Evolutionary conservation across 2,113 vertebrate species (phyloP).

Genomic region (Talpa occidentalis): DNA sequence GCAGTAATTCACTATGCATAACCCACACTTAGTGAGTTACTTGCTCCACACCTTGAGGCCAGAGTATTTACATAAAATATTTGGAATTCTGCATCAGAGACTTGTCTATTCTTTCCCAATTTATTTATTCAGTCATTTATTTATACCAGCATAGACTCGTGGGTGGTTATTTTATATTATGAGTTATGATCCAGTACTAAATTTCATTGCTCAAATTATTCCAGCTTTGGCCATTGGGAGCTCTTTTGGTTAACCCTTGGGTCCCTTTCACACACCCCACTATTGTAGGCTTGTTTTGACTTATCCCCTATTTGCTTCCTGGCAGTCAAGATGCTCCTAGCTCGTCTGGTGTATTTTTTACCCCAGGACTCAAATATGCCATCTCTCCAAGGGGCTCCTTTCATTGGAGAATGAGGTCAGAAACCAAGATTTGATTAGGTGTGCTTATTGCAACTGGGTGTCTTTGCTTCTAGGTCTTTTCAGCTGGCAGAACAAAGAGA

Average conservation of each 20-base stretch:
- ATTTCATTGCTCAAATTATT: not conserved
- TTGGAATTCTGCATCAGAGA: not conserved
- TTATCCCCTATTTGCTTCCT: not conserved
- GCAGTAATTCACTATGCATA: not conserved
- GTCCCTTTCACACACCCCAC: not conserved
- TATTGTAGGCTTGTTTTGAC: too few relatives aligned
- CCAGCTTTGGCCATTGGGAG: not conserved
- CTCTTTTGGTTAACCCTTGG: not conserved
- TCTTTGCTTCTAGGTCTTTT: not conserved
- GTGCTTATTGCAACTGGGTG: not conserved
- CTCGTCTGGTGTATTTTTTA: not conserved
- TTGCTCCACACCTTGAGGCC: not conserved
- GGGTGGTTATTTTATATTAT: not conserved
- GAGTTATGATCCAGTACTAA: not conserved
- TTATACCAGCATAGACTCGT: not conserved
- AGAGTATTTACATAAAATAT: not conserved
- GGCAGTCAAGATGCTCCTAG: not conserved
- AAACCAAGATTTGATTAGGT: not conserved
- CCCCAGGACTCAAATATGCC: not conserved
- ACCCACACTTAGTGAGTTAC: not conserved
- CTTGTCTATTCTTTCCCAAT: not conserved
- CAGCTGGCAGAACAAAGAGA: not conserved
- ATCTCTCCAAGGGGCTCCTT: not conserved
- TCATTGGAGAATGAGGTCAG: not conserved
- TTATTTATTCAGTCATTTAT: not conserved